Evolutionary conservation across 2,888 invertebrate genomes (phyloP), one percentile per base, ranked within the genome.

Genomic region (Priocnemis perturbator): DNA sequence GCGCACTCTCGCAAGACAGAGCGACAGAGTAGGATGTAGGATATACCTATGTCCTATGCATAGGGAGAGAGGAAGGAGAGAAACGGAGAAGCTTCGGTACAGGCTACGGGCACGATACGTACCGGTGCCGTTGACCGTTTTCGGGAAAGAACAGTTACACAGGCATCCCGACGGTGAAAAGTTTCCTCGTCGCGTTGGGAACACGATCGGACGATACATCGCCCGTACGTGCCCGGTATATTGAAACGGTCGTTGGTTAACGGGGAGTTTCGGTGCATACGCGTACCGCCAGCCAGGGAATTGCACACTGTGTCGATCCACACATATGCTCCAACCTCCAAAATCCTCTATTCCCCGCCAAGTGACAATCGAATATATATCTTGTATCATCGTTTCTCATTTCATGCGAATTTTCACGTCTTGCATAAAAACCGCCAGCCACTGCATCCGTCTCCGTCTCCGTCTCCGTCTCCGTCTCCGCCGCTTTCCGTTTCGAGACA

Each of bases 171-270:
- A 65, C 76, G 70, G 71, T 71, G 79, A 77, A 80, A 82, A 82
- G 75, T 81, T 82, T 77, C 67, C 74, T 71, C 70, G 75, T 72
- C 79, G 76, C 74, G 74, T 74, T 77, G 80, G 79, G 75, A 83
- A 83, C 82, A 83, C 83, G 83, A 81, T 79, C 82, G 76, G 77
- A 81, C 81, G 81, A 83, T 83, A 79, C 83, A 83, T 83, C 73
- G 83, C 74, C 60, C 64, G 68, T 79, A 83, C 83, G 83, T 83
- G 83, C 79, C 65, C 57, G 52, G 83, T 80, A 81, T 83, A 77
- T 79, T 74, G 77, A 77, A 78, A 64, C 64, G 59, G 74, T 73
- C 70, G 71, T 73, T 74, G 78, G 82, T 83, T 83, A 83, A 81
- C 79, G 73, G 71, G 61, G 80, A 75, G 70, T 75, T 74, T 70